These are phyloP conservation scores for Entosphenus tridentatus DNA, from an alignment of 2,113 vertebrate genomes.

Conservation along the genomic window DNA sequence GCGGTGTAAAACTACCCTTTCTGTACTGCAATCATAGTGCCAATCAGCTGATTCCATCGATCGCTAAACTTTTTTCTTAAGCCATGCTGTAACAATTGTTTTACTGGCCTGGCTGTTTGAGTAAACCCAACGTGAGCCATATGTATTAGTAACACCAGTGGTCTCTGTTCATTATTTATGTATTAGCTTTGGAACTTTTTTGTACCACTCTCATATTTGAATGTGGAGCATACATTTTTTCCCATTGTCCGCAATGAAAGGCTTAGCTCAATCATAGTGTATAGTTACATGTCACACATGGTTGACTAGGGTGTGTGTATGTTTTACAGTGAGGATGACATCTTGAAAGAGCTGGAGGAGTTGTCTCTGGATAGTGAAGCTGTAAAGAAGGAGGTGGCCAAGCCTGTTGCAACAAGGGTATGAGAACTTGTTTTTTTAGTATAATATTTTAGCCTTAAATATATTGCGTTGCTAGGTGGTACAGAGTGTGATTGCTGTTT, in stretches of 20 bases:
- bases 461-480: background rate
- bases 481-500: background rate
- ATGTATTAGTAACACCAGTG: slow-evolving; percentile 21
- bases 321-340: slow-evolving; percentile 71
- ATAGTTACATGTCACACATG: background rate
- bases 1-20: too few species aligned
- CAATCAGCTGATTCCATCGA: too few species aligned
- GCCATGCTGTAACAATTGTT: too few species aligned
- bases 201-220: too few species aligned
- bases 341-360: slow-evolving; percentile 80
- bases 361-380: slow-evolving; percentile 51
- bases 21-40: too few species aligned
- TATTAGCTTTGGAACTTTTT: slow-evolving; percentile 8
- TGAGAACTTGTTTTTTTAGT: slow-evolving; percentile 9
- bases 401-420: slow-evolving; percentile 24
- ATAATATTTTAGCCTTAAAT: background rate
- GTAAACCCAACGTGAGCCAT: too few species aligned
- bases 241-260: slow-evolving; percentile 6
- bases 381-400: slow-evolving; percentile 31
- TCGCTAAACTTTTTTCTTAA: too few species aligned
- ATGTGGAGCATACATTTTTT: background rate
- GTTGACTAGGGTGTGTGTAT: slow-evolving; percentile 7
- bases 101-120: too few species aligned
- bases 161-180: slow-evolving; percentile 8
- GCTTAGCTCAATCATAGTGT: background rate